phyloP scores from a whole-genome alignment of 2,113 vertebrate species.

The Potamarius usumacintae region DNA sequence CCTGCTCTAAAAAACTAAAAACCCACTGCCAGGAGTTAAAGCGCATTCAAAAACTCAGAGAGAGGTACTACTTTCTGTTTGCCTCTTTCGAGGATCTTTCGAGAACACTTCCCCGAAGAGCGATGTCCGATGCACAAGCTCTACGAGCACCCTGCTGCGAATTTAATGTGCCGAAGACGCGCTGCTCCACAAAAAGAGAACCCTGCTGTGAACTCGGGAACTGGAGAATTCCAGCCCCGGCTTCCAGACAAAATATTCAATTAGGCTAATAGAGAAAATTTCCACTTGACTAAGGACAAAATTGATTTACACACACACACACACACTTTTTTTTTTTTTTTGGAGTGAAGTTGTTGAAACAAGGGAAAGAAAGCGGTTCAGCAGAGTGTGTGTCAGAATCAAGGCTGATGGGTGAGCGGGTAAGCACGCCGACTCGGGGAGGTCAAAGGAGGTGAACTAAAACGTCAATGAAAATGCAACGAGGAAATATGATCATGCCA shows the following conservation, averaged over 20 bases:
- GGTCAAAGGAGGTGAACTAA: slow-evolving; percentile 50
- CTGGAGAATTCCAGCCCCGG: slow-evolving; percentile 38
- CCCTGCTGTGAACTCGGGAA: slow-evolving; percentile 38
- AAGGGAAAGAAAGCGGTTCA: slow-evolving; percentile 33
- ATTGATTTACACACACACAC: slow-evolving; percentile 36
- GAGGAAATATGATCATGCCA: slow-evolving; percentile 60
- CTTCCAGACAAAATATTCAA: slow-evolving; percentile 55
- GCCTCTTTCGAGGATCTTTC: slow-evolving; percentile 46
- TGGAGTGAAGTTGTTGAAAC: slow-evolving; percentile 43
- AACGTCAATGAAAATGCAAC: slow-evolving; percentile 60
- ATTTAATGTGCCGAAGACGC: slow-evolving; percentile 25
- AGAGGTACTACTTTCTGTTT: slow-evolving; percentile 1
- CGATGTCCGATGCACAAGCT: background rate
- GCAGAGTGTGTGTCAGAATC: slow-evolving; percentile 19
- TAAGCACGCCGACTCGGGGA: background rate
- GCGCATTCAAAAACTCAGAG: slow-evolving; percentile 36
- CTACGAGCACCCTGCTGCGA: slow-evolving; percentile 12
- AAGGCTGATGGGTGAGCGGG: background rate
- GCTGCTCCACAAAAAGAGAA: slow-evolving; percentile 27
- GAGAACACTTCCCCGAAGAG: slow-evolving; percentile 15
- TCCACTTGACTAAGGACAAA: slow-evolving; percentile 55
- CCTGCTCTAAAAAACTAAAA: slow-evolving; percentile 21
- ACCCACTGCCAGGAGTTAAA: background rate
- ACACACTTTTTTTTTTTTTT: background rate
- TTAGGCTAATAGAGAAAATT: slow-evolving; percentile 50